Base-by-base conservation (phyloP, 2,888 invertebrate species). In the Stegophylla sp. region DNA sequence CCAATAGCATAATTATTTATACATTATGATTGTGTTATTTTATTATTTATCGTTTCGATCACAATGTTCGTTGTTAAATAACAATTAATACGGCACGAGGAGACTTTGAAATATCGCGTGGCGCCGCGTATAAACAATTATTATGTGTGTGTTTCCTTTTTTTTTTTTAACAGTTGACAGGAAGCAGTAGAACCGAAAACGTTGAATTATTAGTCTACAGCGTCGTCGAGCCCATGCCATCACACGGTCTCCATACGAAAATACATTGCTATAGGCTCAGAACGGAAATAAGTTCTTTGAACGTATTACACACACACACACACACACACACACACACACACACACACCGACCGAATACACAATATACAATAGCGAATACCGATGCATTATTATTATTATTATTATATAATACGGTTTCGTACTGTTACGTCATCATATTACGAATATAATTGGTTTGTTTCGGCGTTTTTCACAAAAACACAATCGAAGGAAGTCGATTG, bases 271-370 rank as follows among this genome's bases (percentile, higher is more conserved):
- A 7, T n/a, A 53, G 5, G 17, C n/a, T n/a, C 26, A 9, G 26
- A 76, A 66, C 51, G 76, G 64, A 76, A 66, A 66, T 53, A 53
- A 15, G 48, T 51, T 64, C 51, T 73, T 73, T n/a, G 53, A 71
- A 56, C 9, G 28, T 64, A 48, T 53, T 28, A 9, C 5, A 17
- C 28, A 53, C 69, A 20, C 15, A 17, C 64, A n/a, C n/a, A 64
- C 41, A 17, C 28, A 17, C 64, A n/a, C n/a, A 64, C 41, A 17
- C 28, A n/a, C 13, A 1, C 43, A 17, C 34, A 7, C 63, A 17
- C 64, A n/a, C n/a, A 64, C 41, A 17, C 28, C 34, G n/a, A 17
- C 34, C 41, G 64, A 41, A 41, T 64, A 41, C 64, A 28, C 28
- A 63, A 41, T 64, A 41, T 41, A 28, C 28, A 63, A 28, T 48